Base-by-base conservation (phyloP, 2,113 vertebrate genomes). In the Morone chrysops region DNA sequence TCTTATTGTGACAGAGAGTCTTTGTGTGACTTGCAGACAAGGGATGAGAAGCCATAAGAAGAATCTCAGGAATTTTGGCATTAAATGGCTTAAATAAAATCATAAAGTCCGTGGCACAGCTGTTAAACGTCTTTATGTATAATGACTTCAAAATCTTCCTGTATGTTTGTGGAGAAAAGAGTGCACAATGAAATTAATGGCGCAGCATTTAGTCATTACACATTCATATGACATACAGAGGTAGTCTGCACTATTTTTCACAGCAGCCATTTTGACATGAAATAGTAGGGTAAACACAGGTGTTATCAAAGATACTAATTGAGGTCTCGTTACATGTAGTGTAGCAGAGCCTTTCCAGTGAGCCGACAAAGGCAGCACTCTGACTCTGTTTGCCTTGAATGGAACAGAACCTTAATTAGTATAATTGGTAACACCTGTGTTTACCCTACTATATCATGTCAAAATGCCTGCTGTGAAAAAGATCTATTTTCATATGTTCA, bases 1-100 rank as follows among this genome's bases (percentile, higher is more conserved):
- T 86, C 59, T 73, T 68, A 86, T 72, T 76, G 47, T 83, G 54
- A 69, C 73, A 76, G 74, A 6, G 11, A 72, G 72, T 76, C 69
- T 75, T 83, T 87, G 59, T 90, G 80, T 57, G 78, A 66, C 70
- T 75, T 36, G 51, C 65, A 51, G 31, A 73, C 61, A 56, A 67
- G 47, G 7, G 80, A 56, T 83, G 48, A 50, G 9, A 43, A 81
- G 51, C 9, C 2, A 31, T 4, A 18, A 31, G 17, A 60, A 17
- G 8, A 85, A 47, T 41, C 16, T 54, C 62, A 53, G 36, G 65
- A 75, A 69, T 69, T 63, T 70, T 38, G 50, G 8, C 56, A 72
- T 56, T 45, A 53, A 77, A 65, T 38, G 5, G 18, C 22, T 56
- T 48, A 2, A 74, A 67, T 38, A 70, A 47, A 57, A 25, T 40